phyloP scores from a whole-genome alignment of 2,113 vertebrate genomes.

The Siniperca knerii region DNA sequence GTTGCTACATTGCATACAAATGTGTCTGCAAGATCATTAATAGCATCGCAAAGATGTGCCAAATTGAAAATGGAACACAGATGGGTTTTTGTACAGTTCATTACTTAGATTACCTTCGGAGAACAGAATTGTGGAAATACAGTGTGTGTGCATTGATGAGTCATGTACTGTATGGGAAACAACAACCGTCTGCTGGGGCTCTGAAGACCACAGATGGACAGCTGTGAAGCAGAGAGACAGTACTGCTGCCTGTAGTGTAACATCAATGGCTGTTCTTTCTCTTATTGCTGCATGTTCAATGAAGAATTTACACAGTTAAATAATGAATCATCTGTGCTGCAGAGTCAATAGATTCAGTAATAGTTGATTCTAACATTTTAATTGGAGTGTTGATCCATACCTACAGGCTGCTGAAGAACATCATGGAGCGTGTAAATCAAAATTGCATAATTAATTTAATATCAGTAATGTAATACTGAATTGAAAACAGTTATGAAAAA shows the following conservation, averaged over 20 bases:
- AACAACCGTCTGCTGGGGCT: constrained; percentile 25
- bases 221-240: constrained; percentile 2
- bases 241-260: neutral
- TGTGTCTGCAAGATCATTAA: constrained; percentile 57
- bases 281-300: neutral
- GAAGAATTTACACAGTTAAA: neutral
- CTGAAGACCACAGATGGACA: constrained; percentile 9
- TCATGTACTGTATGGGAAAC: constrained; percentile 4
- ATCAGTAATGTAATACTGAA: no score
- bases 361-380: neutral
- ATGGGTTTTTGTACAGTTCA: constrained; percentile 75
- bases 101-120: constrained; percentile 63
- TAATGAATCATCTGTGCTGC: constrained; percentile 8
- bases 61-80: constrained; percentile 64
- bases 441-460: neutral
- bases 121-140: constrained; percentile 42
- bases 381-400: neutral
- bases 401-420: neutral
- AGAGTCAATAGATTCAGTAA: neutral
- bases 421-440: neutral
- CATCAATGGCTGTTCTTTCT: neutral
- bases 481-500: no score
- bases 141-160: constrained; percentile 31
- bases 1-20: constrained; percentile 32
- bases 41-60: constrained; percentile 29